A percentile compares a stretch with the other conserved stretches of the same genome.
Evolutionary conservation across 1,140 invertebrate genomes (phyloP).

Genomic region (Drosophila orena): DNA sequence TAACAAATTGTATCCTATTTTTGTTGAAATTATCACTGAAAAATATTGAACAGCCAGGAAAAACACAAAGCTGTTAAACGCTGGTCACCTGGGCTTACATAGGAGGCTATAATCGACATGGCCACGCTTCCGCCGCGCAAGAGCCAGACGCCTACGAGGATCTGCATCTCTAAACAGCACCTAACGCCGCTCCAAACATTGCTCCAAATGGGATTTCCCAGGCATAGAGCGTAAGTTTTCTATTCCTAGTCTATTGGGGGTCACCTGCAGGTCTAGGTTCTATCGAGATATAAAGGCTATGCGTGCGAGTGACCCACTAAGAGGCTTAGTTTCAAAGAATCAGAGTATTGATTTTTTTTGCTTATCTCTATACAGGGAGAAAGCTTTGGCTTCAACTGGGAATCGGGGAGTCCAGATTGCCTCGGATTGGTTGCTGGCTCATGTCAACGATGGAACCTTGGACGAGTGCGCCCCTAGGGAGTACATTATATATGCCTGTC

Average conservation of each 20-base stretch:
- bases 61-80: conserved; percentile 5
- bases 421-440: conserved; percentile 95
- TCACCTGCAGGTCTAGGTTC: neutral
- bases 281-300: neutral
- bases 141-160: conserved; percentile 88
- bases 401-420: conserved; percentile 93
- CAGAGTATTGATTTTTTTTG: conserved; percentile 66
- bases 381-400: conserved; percentile 95
- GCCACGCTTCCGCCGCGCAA: conserved; percentile 89
- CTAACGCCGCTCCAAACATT: conserved; percentile 91
- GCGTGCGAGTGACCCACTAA: neutral
- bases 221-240: conserved; percentile 91
- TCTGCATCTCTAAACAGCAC: conserved; percentile 89
- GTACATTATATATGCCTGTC: conserved; percentile 94
- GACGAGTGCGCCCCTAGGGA: conserved; percentile 91
- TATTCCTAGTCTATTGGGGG: neutral
- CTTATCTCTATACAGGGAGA: conserved; percentile 87
- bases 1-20: conserved; percentile 33
- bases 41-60: conserved; percentile 3
- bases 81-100: neutral
- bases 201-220: conserved; percentile 94
- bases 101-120: conserved; percentile 84
- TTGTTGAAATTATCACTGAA: conserved; percentile 47
- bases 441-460: conserved; percentile 92
- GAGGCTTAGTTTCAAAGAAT: neutral